Evolutionary conservation across 2,888 invertebrate species (phyloP).

Genomic region (Anoplius nigerrimus): DNA sequence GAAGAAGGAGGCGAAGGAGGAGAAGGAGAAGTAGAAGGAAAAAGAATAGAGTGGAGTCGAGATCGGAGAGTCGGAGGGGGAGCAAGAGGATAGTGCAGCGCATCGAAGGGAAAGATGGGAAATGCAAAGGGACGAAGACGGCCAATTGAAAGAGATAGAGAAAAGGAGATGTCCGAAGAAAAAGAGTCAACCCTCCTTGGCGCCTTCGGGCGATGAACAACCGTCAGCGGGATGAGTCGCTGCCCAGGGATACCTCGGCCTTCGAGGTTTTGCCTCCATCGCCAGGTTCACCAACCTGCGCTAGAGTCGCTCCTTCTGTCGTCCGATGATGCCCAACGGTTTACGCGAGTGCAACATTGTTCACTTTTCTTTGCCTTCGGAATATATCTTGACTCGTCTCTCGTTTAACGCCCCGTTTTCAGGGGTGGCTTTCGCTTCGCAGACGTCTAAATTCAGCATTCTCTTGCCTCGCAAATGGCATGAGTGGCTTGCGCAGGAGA

Average conservation of each 20-base stretch:
- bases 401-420: too few species aligned
- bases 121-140: constrained; percentile 56
- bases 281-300: constrained; percentile 54
- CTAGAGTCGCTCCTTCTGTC: constrained; percentile 30
- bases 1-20: background rate
- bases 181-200: constrained; percentile 46
- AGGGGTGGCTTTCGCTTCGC: too few species aligned
- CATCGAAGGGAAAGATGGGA: constrained; percentile 34
- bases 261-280: constrained; percentile 57
- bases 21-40: constrained; percentile 11
- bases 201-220: constrained; percentile 52
- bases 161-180: too few species aligned
- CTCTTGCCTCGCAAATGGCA: too few species aligned
- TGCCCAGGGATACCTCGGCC: constrained; percentile 44
- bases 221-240: constrained; percentile 47
- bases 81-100: constrained; percentile 37
- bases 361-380: background rate
- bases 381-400: too few species aligned
- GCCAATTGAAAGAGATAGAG: constrained; percentile 9
- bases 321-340: constrained; percentile 5
- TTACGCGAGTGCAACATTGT: background rate
- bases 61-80: background rate
- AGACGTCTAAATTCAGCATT: too few species aligned
- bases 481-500: background rate
- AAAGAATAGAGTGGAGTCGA: constrained; percentile 19